Evolutionary conservation across 1,140 invertebrate genomes (phyloP).

Genomic region (Manduca sexta): DNA sequence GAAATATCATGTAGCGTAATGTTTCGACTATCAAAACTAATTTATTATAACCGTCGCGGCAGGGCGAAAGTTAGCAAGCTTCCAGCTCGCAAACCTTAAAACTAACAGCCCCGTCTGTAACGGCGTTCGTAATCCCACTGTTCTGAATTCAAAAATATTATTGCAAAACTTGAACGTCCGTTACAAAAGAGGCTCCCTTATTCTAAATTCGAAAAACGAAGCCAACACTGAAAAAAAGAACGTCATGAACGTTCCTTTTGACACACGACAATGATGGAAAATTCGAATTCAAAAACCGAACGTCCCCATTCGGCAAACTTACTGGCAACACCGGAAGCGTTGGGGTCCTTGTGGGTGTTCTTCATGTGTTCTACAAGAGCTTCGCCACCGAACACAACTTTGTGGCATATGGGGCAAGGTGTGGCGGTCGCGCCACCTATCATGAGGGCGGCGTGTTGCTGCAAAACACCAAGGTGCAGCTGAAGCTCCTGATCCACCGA

Average conservation of each 20-base stretch:
- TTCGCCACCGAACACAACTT: constrained; percentile 92
- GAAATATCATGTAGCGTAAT: constrained; percentile 28
- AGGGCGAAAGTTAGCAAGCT: constrained; percentile 27
- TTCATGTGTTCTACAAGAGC: constrained; percentile 97
- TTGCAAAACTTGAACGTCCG: constrained; percentile 11
- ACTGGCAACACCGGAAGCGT: constrained; percentile 90
- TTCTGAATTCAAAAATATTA: constrained; percentile 1
- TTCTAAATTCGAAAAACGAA: constrained; percentile 27
- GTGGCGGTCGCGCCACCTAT: constrained; percentile 91
- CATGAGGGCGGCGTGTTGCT: constrained; percentile 94
- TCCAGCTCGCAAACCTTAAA: constrained; percentile 55
- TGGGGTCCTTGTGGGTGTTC: constrained; percentile 93
- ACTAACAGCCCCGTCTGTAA: constrained; percentile 52
- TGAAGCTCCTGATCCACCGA: constrained; percentile 82
- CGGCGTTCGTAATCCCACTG: background rate
- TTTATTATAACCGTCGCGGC: constrained; percentile 1
- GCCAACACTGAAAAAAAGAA: constrained; percentile 42
- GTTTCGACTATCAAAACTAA: constrained; percentile 7
- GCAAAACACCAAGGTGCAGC: constrained; percentile 89
- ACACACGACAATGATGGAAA: background rate
- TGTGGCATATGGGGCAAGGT: constrained; percentile 93
- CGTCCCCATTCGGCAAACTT: constrained; percentile 74
- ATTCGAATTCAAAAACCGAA: constrained; percentile 28
- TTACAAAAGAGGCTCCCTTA: constrained; percentile 38
- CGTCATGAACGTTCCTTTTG: constrained; percentile 40